These are phyloP conservation scores for Rhinolophus ferrumequinum DNA, from an alignment of 2,113 vertebrate species.

Conservation along the genomic window DNA sequence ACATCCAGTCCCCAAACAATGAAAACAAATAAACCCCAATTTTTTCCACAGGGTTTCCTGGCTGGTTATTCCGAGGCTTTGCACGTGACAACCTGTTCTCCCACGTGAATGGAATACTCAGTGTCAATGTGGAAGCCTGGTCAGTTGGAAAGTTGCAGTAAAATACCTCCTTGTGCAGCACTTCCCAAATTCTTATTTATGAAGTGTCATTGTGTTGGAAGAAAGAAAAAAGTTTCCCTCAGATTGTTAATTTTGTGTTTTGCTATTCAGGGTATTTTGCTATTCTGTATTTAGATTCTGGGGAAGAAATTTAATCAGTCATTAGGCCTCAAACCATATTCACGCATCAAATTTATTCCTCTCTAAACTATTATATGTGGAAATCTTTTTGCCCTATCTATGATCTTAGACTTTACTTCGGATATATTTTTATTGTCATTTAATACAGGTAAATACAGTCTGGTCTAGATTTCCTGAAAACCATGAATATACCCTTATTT, in stretches of 20 bases:
- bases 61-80: constrained; percentile 81
- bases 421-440: background rate
- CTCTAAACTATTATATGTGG: background rate
- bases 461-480: background rate
- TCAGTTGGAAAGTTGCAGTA: constrained; percentile 79
- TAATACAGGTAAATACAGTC: background rate
- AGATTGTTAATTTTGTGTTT: background rate
- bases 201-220: constrained; percentile 15
- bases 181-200: constrained; percentile 50
- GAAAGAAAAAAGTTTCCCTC: constrained; percentile 6
- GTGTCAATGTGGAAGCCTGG: constrained; percentile 82
- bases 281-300: background rate
- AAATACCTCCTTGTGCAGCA: constrained; percentile 64
- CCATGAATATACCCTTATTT: background rate
- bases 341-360: background rate
- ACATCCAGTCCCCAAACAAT: constrained; percentile 77
- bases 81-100: constrained; percentile 79
- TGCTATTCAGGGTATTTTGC: background rate
- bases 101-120: constrained; percentile 79
- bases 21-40: constrained; percentile 79
- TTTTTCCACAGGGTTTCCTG: constrained; percentile 81
- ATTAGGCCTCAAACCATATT: background rate
- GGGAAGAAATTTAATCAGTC: background rate
- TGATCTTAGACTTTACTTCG: background rate
- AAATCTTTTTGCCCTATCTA: background rate